Percentiles rank a stretch among this genome's conserved stretches.
These are phyloP conservation scores for Momotus momota DNA, from an alignment of 2,797 vertebrate species.

Conservation along the genomic window DNA sequence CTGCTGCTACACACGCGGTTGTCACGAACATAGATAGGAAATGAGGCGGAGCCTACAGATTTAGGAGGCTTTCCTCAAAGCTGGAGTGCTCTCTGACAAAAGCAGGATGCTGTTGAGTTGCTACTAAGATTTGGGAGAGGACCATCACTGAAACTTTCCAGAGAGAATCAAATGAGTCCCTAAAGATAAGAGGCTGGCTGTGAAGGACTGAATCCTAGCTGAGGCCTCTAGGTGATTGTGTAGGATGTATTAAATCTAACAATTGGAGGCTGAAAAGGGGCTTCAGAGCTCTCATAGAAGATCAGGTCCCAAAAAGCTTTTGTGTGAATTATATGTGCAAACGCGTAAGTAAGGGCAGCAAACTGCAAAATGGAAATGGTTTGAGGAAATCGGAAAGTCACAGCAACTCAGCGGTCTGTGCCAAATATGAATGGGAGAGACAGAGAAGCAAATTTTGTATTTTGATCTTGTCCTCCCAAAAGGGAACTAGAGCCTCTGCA, in stretches of 20 bases:
- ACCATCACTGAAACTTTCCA: neutral
- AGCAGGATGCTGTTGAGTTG: neutral
- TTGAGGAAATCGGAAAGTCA: neutral
- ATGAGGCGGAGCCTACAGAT: neutral
- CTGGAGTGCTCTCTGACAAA: neutral
- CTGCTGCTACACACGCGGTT: too few relatives aligned
- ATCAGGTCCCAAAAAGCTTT: neutral
- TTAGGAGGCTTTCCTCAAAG: neutral
- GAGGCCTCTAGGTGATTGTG: neutral
- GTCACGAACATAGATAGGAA: neutral
- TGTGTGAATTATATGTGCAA: neutral
- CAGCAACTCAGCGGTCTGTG: neutral
- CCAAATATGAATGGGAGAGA: neutral
- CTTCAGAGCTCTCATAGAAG: neutral
- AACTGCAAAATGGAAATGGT: neutral
- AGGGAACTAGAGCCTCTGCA: neutral
- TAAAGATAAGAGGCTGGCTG: neutral
- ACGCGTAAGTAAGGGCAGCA: neutral
- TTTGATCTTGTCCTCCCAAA: neutral
- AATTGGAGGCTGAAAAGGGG: neutral
- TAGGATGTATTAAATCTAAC: neutral
- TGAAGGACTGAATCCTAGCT: neutral
- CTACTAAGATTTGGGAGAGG: neutral
- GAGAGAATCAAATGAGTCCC: neutral
- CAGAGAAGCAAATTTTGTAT: neutral